Evolutionary conservation across 2,888 invertebrate genomes (phyloP), one percentile per base, ranked within the genome.

Genomic region (Agelastica alni): DNA sequence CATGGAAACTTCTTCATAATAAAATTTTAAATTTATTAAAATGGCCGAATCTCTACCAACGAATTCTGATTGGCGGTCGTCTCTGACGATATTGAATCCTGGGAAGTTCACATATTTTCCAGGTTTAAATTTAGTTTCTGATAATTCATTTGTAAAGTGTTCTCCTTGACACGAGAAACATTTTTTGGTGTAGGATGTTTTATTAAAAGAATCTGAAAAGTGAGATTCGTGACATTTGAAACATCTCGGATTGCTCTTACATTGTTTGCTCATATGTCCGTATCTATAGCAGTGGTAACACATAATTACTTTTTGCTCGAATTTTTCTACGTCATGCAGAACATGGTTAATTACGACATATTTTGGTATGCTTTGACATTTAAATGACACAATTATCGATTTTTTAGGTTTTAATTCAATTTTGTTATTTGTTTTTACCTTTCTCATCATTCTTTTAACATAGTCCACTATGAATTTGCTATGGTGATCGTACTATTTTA

Each of bases 91-190:
- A 12, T 47, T 37, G 17, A 6, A 41, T n/a, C n/a, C n/a, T 1
- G 3, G 4, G 17, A 47, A 47, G 18, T 37, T 47, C 6, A 10
- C 18, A 7, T 47, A 37, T 22, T 6, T 26, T 3, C 30, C 30
- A 13, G 37, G 47, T 47, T 51, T 51, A 34, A 51, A 51, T 36
- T 34, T 43, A 16, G 43, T 42, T 43, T 43, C 51, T 12, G 26
- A 43, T 26, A 51, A n/a, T 3, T n/a, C n/a, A n/a, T n/a, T n/a
- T n/a, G n/a, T n/a, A n/a, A n/a, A n/a, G n/a, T n/a, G n/a, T n/a
- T n/a, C n/a, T n/a, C n/a, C n/a, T n/a, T n/a, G n/a, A n/a, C n/a
- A n/a, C n/a, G n/a, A n/a, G n/a, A n/a, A n/a, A n/a, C n/a, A n/a
- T n/a, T n/a, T n/a, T n/a, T n/a, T n/a, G n/a, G n/a, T n/a, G n/a